Conservation (phyloP, 2,888 invertebrate genomes). For the Pollenia griseotomentosa region DNA sequence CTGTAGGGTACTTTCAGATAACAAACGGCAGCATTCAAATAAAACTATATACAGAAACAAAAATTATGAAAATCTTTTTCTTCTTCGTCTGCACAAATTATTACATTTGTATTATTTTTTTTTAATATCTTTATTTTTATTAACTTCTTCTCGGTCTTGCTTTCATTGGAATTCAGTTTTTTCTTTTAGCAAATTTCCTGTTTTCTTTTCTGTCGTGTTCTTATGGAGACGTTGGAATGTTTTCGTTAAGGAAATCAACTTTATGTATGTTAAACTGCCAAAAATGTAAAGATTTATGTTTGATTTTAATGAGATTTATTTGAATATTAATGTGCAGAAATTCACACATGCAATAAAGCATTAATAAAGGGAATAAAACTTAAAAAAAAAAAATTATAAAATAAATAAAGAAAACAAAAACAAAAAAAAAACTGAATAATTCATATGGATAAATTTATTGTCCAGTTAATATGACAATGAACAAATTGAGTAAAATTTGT, state of each 20-base stretch:
- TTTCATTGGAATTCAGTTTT: conserved; percentile 55
- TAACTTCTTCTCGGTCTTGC: conserved; percentile 7
- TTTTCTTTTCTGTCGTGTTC: neutral
- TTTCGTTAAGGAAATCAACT: conserved; percentile 56
- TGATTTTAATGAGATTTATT: conserved; percentile 73
- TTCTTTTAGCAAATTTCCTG: conserved; percentile 53
- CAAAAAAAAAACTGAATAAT: conserved; percentile 2
- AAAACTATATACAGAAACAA: conserved; percentile 40
- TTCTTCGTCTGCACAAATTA: conserved; percentile 57
- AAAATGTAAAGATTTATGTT: conserved; percentile 71
- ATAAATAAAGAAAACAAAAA: neutral
- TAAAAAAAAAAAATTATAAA: conserved; percentile 17
- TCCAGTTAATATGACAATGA: conserved; percentile 61
- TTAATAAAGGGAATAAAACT: neutral
- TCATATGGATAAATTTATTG: conserved; percentile 58
- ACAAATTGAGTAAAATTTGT: conserved; percentile 52
- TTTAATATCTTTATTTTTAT: conserved; percentile 10
- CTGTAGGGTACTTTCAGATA: conserved; percentile 1
- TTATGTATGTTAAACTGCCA: conserved; percentile 64
- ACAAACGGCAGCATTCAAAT: conserved; percentile 54
- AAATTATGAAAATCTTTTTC: conserved; percentile 37
- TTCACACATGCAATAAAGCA: conserved; percentile 65
- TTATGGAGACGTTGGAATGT: conserved; percentile 11
- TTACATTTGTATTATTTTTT: conserved; percentile 53
- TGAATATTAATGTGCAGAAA: conserved; percentile 72